Evolutionary conservation across 2,113 vertebrate genomes (phyloP).

Genomic region (Symphodus melops): DNA sequence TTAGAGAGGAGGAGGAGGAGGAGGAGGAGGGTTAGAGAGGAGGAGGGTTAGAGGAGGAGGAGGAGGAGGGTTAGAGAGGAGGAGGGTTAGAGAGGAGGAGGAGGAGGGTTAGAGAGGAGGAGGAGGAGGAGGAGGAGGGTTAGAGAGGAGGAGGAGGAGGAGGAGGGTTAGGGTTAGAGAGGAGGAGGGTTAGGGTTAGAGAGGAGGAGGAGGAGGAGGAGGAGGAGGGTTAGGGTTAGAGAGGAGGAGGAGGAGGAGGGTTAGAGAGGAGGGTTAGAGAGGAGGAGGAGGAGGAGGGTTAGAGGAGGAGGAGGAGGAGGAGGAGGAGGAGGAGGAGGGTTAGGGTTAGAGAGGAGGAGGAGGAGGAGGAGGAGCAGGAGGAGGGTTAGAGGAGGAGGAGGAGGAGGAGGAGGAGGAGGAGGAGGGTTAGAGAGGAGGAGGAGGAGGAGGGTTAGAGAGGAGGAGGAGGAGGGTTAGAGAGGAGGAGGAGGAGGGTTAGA

Average conservation of each 20-base stretch:
- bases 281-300: conserved; percentile 1
- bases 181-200: too few relatives aligned
- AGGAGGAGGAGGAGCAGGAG: conserved; percentile 2
- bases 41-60: conserved; percentile 14
- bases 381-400: neutral
- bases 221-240: conserved; percentile 22
- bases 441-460: too few relatives aligned
- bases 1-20: conserved; percentile 10
- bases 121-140: conserved; percentile 6
- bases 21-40: neutral
- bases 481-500: neutral
- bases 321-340: neutral
- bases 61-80: neutral
- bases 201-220: conserved; percentile 4
- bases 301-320: conserved; percentile 4
- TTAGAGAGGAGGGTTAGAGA: neutral
- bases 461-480: too few relatives aligned
- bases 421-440: neutral
- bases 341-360: neutral
- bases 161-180: neutral
- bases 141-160: neutral
- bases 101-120: conserved; percentile 8
- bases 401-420: neutral
- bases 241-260: neutral
- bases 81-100: neutral